phyloP scores from a whole-genome alignment of 2,797 vertebrate genomes.

The Naso thynnoides region DNA sequence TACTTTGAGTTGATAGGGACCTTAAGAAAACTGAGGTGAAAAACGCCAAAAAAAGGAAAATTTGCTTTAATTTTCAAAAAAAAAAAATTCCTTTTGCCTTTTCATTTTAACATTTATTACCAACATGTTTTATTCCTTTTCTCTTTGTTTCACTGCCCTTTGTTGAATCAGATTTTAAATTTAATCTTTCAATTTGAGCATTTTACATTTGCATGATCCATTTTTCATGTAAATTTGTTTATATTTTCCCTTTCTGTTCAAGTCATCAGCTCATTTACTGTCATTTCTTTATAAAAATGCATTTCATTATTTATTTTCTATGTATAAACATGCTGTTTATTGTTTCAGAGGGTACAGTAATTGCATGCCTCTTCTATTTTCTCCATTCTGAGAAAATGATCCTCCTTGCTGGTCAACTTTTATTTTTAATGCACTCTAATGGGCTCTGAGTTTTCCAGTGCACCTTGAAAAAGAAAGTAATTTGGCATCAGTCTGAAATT shows the following conservation, averaged over 20 bases:
- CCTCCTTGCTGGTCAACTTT: background rate
- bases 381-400: background rate
- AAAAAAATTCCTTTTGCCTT: background rate
- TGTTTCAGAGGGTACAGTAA: background rate
- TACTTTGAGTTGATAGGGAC: too few species aligned
- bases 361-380: background rate
- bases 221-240: background rate
- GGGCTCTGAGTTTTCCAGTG: background rate
- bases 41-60: background rate
- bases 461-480: background rate
- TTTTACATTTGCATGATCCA: background rate
- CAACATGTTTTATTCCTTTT: background rate
- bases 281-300: background rate
- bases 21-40: background rate
- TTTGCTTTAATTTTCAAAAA: too few species aligned
- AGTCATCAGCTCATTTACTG: background rate
- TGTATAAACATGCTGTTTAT: background rate
- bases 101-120: background rate
- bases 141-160: background rate
- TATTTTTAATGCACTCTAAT: background rate
- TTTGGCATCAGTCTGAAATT: background rate
- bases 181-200: background rate
- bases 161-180: background rate
- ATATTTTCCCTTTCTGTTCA: background rate
- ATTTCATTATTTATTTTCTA: background rate